Evolutionary conservation across 2,113 vertebrate species (phyloP).

Genomic region (Tragelaphus strepsiceros): DNA sequence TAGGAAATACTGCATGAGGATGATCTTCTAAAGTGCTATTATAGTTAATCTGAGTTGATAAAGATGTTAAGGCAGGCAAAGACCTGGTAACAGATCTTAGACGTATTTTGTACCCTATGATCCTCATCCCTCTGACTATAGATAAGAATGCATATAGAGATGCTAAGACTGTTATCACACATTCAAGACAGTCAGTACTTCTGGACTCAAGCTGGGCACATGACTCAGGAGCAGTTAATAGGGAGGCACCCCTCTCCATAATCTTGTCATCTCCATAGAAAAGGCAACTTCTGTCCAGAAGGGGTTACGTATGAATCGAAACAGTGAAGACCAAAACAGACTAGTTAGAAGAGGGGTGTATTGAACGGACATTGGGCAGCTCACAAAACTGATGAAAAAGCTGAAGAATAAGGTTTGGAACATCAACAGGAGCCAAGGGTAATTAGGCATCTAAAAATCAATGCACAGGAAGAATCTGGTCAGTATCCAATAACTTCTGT

Average conservation of each 20-base stretch:
- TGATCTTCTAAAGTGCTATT: neutral
- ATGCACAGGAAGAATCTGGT: constrained; percentile 1
- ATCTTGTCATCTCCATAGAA: neutral
- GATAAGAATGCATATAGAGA: neutral
- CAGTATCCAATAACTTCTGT: neutral
- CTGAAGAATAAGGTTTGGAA: constrained; percentile 20
- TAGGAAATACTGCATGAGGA: neutral
- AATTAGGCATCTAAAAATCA: constrained; percentile 32
- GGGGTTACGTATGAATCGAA: neutral
- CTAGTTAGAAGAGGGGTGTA: neutral
- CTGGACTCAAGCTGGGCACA: neutral
- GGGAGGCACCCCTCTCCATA: neutral
- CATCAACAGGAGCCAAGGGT: neutral
- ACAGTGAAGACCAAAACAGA: neutral
- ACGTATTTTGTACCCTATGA: neutral
- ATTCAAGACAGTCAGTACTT: neutral
- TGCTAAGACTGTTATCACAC: neutral
- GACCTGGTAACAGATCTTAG: neutral
- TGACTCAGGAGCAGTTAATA: neutral
- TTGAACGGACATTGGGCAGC: neutral
- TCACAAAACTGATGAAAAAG: constrained; percentile 31
- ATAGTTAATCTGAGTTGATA: neutral
- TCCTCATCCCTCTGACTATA: neutral
- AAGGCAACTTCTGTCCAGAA: neutral
- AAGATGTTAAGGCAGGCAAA: neutral